phyloP scores from a whole-genome alignment of 1,140 invertebrate genomes.

The Stegodyphus mimosarum region DNA sequence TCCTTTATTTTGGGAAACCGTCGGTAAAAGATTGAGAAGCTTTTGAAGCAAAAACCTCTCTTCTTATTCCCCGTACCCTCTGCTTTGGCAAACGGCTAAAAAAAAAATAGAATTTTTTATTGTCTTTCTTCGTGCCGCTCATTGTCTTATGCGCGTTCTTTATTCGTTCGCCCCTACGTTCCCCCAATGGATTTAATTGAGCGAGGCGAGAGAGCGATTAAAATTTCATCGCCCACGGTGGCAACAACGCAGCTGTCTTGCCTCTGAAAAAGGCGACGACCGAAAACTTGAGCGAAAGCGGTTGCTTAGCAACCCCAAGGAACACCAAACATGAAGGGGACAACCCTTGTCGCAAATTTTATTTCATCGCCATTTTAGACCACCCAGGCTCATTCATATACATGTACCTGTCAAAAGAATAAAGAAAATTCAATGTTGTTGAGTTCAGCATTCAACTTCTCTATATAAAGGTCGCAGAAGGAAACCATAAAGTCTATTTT shows the following conservation, averaged over 20 bases:
- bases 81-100: background rate
- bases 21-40: background rate
- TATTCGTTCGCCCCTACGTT: background rate
- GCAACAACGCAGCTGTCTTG: slow-evolving; percentile 48
- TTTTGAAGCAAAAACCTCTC: slow-evolving; percentile 12
- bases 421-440: too few relatives aligned
- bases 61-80: slow-evolving; percentile 9
- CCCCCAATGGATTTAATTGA: slow-evolving; percentile 48
- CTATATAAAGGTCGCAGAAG: too few relatives aligned
- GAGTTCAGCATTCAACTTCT: too few relatives aligned
- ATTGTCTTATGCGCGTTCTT: slow-evolving; percentile 39
- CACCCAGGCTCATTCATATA: too few relatives aligned
- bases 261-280: slow-evolving; percentile 20
- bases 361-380: too few relatives aligned
- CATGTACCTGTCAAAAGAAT: too few relatives aligned
- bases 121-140: slow-evolving; percentile 5
- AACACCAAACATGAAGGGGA: slow-evolving; percentile 30
- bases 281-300: slow-evolving; percentile 24
- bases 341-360: too few relatives aligned
- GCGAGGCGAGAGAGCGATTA: slow-evolving; percentile 58
- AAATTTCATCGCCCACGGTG: slow-evolving; percentile 57
- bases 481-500: too few relatives aligned
- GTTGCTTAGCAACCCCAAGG: slow-evolving; percentile 39
- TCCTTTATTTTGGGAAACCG: slow-evolving; percentile 4
- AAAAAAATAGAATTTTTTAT: background rate